phyloP scores from a whole-genome alignment of 2,888 invertebrate species.

The Leptarthrus brevirostris region DNA sequence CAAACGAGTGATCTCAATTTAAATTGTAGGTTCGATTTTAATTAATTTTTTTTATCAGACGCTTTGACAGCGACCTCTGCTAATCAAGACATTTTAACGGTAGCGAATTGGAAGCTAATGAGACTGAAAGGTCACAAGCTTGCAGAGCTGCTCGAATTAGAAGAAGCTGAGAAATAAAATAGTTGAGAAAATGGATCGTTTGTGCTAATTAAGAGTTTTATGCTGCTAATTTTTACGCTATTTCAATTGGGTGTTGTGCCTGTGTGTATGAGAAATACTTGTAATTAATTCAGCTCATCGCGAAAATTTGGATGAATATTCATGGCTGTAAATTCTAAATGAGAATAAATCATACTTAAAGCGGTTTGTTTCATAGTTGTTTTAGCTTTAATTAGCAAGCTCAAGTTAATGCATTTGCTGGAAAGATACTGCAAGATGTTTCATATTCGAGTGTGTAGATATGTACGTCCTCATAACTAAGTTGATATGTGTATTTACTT shows the following conservation, averaged over 20 bases:
- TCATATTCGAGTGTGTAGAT: too few relatives aligned
- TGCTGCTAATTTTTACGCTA: slow-evolving; percentile 31
- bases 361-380: neutral
- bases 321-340: neutral
- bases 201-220: slow-evolving; percentile 31
- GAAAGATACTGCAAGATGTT: too few relatives aligned
- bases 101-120: slow-evolving; percentile 36
- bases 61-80: slow-evolving; percentile 8
- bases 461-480: too few relatives aligned
- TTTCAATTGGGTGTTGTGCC: neutral
- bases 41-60: slow-evolving; percentile 37
- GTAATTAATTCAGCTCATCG: slow-evolving; percentile 8
- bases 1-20: slow-evolving; percentile 18
- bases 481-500: too few relatives aligned
- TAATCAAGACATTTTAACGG: slow-evolving; percentile 43
- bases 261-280: neutral
- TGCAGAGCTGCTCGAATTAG: neutral
- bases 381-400: neutral
- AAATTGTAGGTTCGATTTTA: slow-evolving; percentile 22
- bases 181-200: slow-evolving; percentile 2
- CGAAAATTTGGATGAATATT: slow-evolving; percentile 22
- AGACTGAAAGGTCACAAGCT: slow-evolving; percentile 5
- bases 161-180: neutral
- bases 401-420: neutral
- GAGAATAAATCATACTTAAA: slow-evolving; percentile 41